Evolutionary conservation across 2,113 vertebrate genomes (phyloP).

Genomic region (Pseudopipra pipra): DNA sequence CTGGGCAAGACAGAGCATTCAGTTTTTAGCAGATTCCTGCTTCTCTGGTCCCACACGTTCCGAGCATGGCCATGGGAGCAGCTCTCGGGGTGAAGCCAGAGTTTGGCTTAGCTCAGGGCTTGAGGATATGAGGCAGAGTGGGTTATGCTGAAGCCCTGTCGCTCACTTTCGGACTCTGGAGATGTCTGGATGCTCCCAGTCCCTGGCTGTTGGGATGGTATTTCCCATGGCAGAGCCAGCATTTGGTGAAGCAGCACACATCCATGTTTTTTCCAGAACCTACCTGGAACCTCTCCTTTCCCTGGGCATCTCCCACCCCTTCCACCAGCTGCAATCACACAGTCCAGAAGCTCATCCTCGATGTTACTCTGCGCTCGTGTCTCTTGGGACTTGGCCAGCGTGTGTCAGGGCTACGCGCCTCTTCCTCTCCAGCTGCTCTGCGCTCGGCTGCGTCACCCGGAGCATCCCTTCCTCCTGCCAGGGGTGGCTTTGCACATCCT

Average conservation of each 20-base stretch:
- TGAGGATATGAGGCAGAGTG: not conserved
- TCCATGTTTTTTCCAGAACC: not conserved
- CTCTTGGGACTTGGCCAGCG: not conserved
- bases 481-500: not conserved
- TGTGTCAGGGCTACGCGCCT: not conserved
- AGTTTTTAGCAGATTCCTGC: not conserved
- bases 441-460: not conserved
- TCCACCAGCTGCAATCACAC: not conserved
- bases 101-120: not conserved
- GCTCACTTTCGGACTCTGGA: not conserved
- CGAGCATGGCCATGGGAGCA: not conserved
- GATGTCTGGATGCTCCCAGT: not conserved
- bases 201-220: fast-evolving
- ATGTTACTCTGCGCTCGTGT: not conserved
- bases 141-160: not conserved
- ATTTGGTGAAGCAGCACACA: not conserved
- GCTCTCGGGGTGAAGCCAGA: not conserved
- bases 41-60: fast-evolving
- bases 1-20: not conserved
- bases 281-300: not conserved
- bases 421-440: constrained; percentile 34
- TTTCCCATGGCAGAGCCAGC: not conserved
- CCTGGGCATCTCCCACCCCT: not conserved
- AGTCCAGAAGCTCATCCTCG: not conserved
- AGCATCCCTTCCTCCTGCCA: not conserved